Evolutionary conservation across 2,888 invertebrate genomes (phyloP), one percentile per base, ranked within the genome.

Genomic region (Cephus sareptanus): DNA sequence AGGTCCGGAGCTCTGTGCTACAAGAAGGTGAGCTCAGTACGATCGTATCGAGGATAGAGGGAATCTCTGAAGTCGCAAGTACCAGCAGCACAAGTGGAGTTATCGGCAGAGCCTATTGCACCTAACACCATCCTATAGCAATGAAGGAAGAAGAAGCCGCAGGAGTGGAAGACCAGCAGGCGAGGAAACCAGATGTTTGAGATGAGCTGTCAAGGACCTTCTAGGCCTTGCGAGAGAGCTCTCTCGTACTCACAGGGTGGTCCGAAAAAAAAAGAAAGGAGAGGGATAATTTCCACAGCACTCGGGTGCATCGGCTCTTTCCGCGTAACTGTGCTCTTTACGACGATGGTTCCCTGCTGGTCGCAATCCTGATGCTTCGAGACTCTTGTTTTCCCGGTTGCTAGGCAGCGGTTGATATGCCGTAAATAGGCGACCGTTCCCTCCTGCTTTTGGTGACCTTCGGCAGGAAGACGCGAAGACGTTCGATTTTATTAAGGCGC

Each of bases 171-270:
- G 71, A 34, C 30, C 34, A 71, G 71, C 74, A 80, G 79, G 81
- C 81, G 76, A 84, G 76, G 79, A 80, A 81, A 15, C 56, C 88
- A 88, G 88, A 87, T 89, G 89, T 85, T 87, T 86, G 88, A 88
- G 83, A 80, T 81, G 83, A 82, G 82, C 85, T 86, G 88, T 88
- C 87, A 86, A 87, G 87, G 87, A 84, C 83, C 87, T 84, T 81
- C 84, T 80, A 84, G 85, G 86, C 83, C 86, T 78, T 81, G 84
- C 81, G 81, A 84, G 81, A 84, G 81, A 79, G 80, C 78, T 78
- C 79, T 81, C 76, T 71, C 56, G 31, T 73, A 75, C 68, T 75
- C 77, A 35, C 76, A 71, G 73, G 77, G 78, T 77, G 77, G 75
- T 78, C 78, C 78, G 40, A 78, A 34, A 74, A 74, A 74, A 74